phyloP scores from a whole-genome alignment of 2,888 invertebrate genomes.

The Elysia crispata region DNA sequence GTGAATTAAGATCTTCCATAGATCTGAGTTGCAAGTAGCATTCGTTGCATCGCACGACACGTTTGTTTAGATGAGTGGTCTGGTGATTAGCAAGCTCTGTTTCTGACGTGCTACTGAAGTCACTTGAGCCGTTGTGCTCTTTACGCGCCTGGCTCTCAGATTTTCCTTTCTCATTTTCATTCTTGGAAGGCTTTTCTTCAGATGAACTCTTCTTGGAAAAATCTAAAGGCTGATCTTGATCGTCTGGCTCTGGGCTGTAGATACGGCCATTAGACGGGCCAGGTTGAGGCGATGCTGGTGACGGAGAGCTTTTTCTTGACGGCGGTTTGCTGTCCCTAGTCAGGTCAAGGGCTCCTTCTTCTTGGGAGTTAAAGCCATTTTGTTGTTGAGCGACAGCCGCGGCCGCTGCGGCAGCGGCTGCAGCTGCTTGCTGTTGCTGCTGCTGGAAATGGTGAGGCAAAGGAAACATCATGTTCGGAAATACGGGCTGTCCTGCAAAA shows the following conservation, averaged over 20 bases:
- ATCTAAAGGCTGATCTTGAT: slow-evolving; percentile 57
- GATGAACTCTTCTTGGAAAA: slow-evolving; percentile 56
- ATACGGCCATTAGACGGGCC: too few relatives aligned
- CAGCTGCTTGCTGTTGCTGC: too few relatives aligned
- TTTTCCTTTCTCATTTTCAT: slow-evolving; percentile 1
- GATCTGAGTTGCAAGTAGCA: slow-evolving; percentile 72
- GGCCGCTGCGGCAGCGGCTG: too few relatives aligned
- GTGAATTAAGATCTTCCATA: slow-evolving; percentile 74
- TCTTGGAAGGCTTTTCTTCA: not conserved
- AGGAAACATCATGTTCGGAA: slow-evolving; percentile 44
- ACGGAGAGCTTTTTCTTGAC: not conserved
- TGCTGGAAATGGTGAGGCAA: slow-evolving; percentile 1
- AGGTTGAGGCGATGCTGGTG: not conserved
- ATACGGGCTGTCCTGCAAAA: slow-evolving; percentile 58
- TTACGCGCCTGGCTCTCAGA: slow-evolving; percentile 30
- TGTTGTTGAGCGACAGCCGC: not conserved
- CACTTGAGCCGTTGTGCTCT: slow-evolving; percentile 64
- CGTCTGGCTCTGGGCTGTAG: not conserved
- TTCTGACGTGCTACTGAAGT: slow-evolving; percentile 66
- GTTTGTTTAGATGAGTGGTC: slow-evolving; percentile 68
- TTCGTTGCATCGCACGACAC: slow-evolving; percentile 73
- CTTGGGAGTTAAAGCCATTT: slow-evolving; percentile 43
- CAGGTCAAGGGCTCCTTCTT: slow-evolving; percentile 43
- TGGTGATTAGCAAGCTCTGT: slow-evolving; percentile 71
- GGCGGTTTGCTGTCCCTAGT: slow-evolving; percentile 29